Conservation (phyloP, 2,888 invertebrate species). For the Ditula angustiorana region DNA sequence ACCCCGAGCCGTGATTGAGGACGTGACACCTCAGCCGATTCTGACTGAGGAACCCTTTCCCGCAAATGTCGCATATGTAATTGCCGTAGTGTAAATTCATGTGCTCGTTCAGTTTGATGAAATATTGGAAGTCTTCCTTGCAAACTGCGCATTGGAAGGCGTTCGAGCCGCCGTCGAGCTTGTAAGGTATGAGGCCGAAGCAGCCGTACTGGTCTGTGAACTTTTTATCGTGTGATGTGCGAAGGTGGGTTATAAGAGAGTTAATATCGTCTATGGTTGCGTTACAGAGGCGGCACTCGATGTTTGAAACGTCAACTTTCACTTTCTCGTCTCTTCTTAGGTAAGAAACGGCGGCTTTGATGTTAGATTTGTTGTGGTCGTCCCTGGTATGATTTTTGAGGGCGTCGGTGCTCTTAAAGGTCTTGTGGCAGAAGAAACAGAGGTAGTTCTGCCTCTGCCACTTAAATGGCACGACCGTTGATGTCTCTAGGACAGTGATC, state of each 20-base stretch:
- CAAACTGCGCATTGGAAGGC: conserved; percentile 68
- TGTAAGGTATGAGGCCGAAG: conserved; percentile 70
- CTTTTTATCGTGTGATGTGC: conserved; percentile 52
- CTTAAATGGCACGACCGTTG: conserved; percentile 72
- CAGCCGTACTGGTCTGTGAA: conserved; percentile 61
- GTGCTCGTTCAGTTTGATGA: conserved; percentile 75
- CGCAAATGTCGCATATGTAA: conserved; percentile 74
- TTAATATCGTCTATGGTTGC: conserved; percentile 50
- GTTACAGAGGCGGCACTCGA: conserved; percentile 62
- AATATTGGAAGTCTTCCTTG: conserved; percentile 65
- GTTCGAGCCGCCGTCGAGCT: conserved; percentile 50
- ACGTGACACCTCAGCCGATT: conserved; percentile 69
- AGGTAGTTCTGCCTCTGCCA: conserved; percentile 77
- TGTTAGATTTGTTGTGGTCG: conserved; percentile 61
- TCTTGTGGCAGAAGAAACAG: conserved; percentile 75
- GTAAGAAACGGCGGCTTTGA: conserved; percentile 69
- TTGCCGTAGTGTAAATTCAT: conserved; percentile 75
- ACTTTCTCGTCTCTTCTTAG: conserved; percentile 73
- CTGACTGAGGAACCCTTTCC: conserved; percentile 71
- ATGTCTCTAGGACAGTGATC: conserved; percentile 64
- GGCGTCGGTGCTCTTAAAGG: conserved; percentile 58
- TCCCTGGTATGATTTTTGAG: conserved; percentile 72
- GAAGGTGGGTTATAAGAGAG: conserved; percentile 61
- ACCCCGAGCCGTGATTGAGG: conserved; percentile 61
- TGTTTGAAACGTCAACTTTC: conserved; percentile 68